These are phyloP conservation scores for Scaptomyza cyrtandrae DNA, from an alignment of 2,888 invertebrate genomes.

Conservation along the genomic window DNA sequence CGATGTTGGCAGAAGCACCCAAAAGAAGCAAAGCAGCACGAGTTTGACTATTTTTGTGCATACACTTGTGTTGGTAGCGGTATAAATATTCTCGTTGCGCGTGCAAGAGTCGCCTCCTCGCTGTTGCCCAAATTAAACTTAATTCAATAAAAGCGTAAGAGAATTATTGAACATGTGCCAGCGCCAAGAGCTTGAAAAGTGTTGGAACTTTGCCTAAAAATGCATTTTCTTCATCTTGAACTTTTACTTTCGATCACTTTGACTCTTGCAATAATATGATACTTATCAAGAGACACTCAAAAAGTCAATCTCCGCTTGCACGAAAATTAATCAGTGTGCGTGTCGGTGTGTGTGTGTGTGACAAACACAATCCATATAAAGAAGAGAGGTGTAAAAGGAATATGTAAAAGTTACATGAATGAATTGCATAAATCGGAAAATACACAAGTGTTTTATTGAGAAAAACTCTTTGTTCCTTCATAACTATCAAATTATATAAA, in stretches of 20 bases:
- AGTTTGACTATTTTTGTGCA: constrained; percentile 12
- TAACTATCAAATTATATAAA: no score
- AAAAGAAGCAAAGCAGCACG: background rate
- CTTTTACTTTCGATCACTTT: constrained; percentile 45
- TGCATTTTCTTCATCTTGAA: constrained; percentile 10
- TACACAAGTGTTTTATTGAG: background rate
- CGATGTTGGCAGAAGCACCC: constrained; percentile 7
- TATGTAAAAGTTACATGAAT: constrained; percentile 13
- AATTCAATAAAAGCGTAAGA: constrained; percentile 64
- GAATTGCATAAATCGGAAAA: constrained; percentile 23
- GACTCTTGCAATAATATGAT: constrained; percentile 22
- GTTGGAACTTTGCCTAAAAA: constrained; percentile 13
- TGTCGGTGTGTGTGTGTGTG: background rate
- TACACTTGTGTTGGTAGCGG: constrained; percentile 4
- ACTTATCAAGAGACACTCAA: constrained; percentile 2
- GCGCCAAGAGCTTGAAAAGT: constrained; percentile 14
- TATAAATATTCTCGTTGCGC: no score
- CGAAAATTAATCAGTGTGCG: background rate
- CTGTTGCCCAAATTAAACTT: constrained; percentile 48
- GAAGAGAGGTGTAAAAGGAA: background rate
- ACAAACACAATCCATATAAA: background rate
- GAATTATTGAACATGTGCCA: constrained; percentile 52
- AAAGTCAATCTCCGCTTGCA: background rate
- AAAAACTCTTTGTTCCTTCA: background rate
- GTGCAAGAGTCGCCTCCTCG: constrained; percentile 25